Conservation (phyloP, 2,888 invertebrate species). For the Apoda limacodes region DNA sequence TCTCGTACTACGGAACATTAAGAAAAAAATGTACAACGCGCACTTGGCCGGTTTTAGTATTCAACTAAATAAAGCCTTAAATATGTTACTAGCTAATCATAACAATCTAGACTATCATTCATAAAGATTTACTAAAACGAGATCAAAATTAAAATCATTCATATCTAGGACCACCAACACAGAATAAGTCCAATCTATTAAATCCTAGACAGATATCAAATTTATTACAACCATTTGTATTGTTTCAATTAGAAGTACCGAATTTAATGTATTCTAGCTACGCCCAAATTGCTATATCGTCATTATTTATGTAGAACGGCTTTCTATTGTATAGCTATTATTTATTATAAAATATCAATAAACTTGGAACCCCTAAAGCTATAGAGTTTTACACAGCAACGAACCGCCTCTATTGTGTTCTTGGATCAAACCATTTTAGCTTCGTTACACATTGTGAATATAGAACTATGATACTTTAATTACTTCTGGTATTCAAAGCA, state of each 20-base stretch:
- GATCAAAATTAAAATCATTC: too few species aligned
- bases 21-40: too few species aligned
- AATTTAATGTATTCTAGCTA: constrained; percentile 49
- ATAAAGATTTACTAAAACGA: too few species aligned
- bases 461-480: too few species aligned
- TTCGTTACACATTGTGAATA: too few species aligned
- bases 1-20: too few species aligned
- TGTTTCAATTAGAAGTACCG: constrained; percentile 63
- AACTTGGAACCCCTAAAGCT: constrained; percentile 35
- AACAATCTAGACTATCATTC: too few species aligned
- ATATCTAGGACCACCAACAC: constrained; percentile 53
- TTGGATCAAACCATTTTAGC: too few species aligned
- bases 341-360: constrained; percentile 40
- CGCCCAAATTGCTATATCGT: constrained; percentile 62
- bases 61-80: too few species aligned
- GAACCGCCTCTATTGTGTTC: constrained; percentile 54
- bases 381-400: constrained; percentile 27
- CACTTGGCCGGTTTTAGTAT: too few species aligned
- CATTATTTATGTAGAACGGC: constrained; percentile 37
- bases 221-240: constrained; percentile 50
- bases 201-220: constrained; percentile 36
- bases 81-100: too few species aligned
- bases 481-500: too few species aligned
- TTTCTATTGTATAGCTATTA: constrained; percentile 48
- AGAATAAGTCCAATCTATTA: constrained; percentile 39